Evolutionary conservation across 2,888 invertebrate species (phyloP), one percentile per base, ranked within the genome.

Genomic region (Argynnis bischoffii): DNA sequence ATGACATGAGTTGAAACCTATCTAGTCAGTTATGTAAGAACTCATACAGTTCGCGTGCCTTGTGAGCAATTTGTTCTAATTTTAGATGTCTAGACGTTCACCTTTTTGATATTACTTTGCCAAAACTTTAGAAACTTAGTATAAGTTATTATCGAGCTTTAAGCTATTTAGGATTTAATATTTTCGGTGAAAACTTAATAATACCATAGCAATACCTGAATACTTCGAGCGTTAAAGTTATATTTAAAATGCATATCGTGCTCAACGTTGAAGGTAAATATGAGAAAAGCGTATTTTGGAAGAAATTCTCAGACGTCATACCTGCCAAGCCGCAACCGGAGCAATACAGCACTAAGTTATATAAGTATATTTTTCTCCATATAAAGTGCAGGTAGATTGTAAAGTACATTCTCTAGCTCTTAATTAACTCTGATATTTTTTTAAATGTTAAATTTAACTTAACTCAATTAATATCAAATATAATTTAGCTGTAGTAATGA

Each of bases 221-320:
- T 59, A 57, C 16, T 47, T 14, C 26, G 3, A 59, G 59, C 48
- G 47, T 59, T 47, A 59, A 59, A n/a, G 26, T 26, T 59, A 11
- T 59, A 59, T 59, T 47, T 59, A 59, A 57, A 57, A 59, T 59
- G 59, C 48, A 59, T 26, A 48, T 26, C 47, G 47, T 26, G 59
- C n/a, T 59, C 47, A 26, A 47, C 59, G 47, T 59, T 59, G n/a
- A 11, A 41, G 35, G 59, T n/a, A 48, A 59, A 59, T 59, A 59
- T 48, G 48, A 59, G 47, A 47, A 26, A 26, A 56, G 21, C 26
- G 26, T 59, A 59, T 48, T 59, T 59, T 59, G 59, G 48, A 59
- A 59, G 59, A 59, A 59, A 59, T 59, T 59, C 48, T 59, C 13
- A 57, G 26, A 57, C 47, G 47, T 26, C 47, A 26, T 48, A 31